Evolutionary conservation across 2,113 vertebrate species (phyloP).

Genomic region (Lagopus muta): DNA sequence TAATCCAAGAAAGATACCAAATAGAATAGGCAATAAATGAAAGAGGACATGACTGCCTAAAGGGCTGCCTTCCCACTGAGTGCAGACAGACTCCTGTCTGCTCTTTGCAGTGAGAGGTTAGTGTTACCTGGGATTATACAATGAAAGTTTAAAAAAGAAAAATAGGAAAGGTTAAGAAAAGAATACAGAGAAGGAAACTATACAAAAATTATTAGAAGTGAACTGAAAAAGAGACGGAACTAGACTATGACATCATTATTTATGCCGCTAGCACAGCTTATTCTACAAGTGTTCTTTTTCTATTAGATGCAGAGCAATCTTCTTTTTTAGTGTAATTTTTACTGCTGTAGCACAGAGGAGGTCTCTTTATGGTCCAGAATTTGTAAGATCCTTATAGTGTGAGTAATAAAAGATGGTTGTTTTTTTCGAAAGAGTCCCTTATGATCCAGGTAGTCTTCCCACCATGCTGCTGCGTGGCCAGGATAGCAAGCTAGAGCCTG

Average conservation of each 20-base stretch:
- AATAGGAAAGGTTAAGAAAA: not conserved
- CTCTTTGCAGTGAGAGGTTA: not conserved
- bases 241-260: slow-evolving; percentile 1
- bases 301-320: not conserved
- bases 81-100: not conserved
- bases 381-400: not conserved
- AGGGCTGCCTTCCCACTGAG: not conserved
- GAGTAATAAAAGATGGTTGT: not conserved
- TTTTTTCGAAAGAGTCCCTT: not conserved
- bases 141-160: not conserved
- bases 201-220: not conserved
- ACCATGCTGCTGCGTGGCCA: not conserved
- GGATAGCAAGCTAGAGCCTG: not conserved
- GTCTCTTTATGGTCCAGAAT: not conserved
- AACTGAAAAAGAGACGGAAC: not conserved
- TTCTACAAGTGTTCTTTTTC: slow-evolving; percentile 1
- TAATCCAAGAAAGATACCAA: not conserved
- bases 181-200: not conserved
- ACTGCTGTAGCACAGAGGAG: not conserved
- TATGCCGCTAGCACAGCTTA: not conserved
- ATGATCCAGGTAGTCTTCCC: not conserved
- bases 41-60: not conserved
- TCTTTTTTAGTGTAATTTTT: slow-evolving; percentile 36
- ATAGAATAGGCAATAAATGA: not conserved
- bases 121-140: not conserved